These are phyloP conservation scores for Danio aesculapii DNA, from an alignment of 2,797 vertebrate genomes.

Conservation along the genomic window DNA sequence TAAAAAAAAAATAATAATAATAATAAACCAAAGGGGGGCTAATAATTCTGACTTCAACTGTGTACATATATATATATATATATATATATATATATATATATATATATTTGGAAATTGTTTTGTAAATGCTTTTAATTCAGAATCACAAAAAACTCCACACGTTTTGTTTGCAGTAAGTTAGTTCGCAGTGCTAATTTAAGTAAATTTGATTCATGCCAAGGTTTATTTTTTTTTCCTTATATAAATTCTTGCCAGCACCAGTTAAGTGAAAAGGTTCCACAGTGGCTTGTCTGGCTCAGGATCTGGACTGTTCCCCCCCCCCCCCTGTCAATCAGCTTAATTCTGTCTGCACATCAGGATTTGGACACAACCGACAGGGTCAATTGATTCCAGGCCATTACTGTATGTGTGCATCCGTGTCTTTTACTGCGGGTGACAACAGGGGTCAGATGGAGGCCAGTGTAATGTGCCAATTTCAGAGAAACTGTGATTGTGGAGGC, in stretches of 20 bases:
- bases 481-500: background rate
- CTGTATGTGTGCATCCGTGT: background rate
- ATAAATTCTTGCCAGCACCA: background rate
- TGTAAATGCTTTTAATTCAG: too few relatives aligned
- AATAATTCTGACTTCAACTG: too few relatives aligned
- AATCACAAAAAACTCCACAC: too few relatives aligned
- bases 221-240: too few relatives aligned
- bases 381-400: conserved; percentile 4
- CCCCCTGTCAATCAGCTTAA: background rate
- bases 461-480: background rate
- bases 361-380: background rate
- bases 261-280: background rate
- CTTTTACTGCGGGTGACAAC: background rate
- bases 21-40: too few relatives aligned
- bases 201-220: too few relatives aligned
- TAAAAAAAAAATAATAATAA: too few relatives aligned
- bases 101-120: too few relatives aligned
- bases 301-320: background rate
- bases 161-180: too few relatives aligned
- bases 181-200: too few relatives aligned
- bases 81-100: too few relatives aligned
- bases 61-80: too few relatives aligned
- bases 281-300: background rate
- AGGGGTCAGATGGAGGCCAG: background rate
- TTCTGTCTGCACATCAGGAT: background rate